Conservation (phyloP, 1,140 invertebrate genomes). For the Ylistrum balloti region DNA sequence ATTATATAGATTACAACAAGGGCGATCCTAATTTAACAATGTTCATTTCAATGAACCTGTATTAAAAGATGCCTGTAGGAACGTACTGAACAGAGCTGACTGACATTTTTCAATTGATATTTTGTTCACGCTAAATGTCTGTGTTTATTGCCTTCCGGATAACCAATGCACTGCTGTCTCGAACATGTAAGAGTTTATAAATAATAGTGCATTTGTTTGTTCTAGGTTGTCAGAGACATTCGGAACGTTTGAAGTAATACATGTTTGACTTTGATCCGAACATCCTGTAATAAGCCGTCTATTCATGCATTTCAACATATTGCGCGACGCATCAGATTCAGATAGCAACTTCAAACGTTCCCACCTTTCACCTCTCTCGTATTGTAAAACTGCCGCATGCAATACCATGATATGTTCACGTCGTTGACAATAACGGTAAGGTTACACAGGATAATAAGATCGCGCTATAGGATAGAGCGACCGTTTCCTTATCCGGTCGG, state of each 20-base stretch:
- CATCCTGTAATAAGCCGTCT: not conserved
- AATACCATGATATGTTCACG: not conserved
- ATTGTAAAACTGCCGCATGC: not conserved
- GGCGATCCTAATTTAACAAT: not conserved
- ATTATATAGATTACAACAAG: not conserved
- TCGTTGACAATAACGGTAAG: constrained; percentile 19
- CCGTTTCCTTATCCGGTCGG: constrained; percentile 14
- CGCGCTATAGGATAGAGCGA: not conserved
- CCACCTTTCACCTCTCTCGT: not conserved
- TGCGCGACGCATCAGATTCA: not conserved
- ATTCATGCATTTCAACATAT: constrained; percentile 35
- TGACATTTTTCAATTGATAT: not conserved
- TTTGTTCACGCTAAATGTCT: constrained; percentile 17
- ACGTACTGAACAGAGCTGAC: not conserved
- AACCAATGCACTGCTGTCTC: not conserved
- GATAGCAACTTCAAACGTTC: constrained; percentile 8
- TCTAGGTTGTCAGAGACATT: not conserved
- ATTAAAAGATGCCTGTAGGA: not conserved
- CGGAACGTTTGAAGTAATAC: constrained; percentile 7
- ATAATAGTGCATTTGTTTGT: not conserved
- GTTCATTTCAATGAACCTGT: not conserved
- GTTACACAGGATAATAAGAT: constrained; percentile 35
- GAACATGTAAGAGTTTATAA: not conserved
- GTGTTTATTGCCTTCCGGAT: not conserved
- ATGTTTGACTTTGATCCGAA: not conserved